Conservation (phyloP, 2,797 vertebrate genomes). For the Ficedula albicollis region DNA sequence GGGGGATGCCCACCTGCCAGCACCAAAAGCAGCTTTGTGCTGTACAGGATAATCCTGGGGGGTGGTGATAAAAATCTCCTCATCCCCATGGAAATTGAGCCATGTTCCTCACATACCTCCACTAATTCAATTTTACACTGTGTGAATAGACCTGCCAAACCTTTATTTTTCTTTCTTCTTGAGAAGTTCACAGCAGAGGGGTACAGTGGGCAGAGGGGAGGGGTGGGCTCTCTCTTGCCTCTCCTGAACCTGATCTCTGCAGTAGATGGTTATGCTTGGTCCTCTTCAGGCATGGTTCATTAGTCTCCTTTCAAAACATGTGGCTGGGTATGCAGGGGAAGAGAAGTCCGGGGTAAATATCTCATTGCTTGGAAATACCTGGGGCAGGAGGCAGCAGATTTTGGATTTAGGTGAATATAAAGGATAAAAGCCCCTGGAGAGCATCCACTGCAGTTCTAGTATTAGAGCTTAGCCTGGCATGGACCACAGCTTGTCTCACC, state of each 20-base stretch:
- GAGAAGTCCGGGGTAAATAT: neutral
- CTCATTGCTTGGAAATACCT: neutral
- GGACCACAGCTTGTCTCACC: neutral
- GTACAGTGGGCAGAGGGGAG: neutral
- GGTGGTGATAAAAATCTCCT: conserved; percentile 66
- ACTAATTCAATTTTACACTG: conserved; percentile 71
- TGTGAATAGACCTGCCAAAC: conserved; percentile 67
- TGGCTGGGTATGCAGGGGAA: neutral
- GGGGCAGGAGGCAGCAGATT: neutral
- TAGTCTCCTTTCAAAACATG: neutral
- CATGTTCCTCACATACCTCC: conserved; percentile 61
- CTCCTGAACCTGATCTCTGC: neutral
- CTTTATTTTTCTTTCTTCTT: conserved; percentile 57
- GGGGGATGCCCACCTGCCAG: neutral
- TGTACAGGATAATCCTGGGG: neutral
- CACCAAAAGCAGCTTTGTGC: neutral
- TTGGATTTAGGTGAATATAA: neutral
- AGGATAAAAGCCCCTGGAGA: neutral
- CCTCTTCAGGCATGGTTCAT: neutral
- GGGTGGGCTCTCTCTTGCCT: neutral
- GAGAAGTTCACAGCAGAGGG: neutral
- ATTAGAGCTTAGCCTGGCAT: fast-evolving
- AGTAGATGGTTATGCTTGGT: neutral
- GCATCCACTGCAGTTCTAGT: neutral
- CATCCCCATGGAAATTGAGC: conserved; percentile 65